Base-by-base conservation (phyloP, 2,888 invertebrate genomes). In the Phaonia tiefii region DNA sequence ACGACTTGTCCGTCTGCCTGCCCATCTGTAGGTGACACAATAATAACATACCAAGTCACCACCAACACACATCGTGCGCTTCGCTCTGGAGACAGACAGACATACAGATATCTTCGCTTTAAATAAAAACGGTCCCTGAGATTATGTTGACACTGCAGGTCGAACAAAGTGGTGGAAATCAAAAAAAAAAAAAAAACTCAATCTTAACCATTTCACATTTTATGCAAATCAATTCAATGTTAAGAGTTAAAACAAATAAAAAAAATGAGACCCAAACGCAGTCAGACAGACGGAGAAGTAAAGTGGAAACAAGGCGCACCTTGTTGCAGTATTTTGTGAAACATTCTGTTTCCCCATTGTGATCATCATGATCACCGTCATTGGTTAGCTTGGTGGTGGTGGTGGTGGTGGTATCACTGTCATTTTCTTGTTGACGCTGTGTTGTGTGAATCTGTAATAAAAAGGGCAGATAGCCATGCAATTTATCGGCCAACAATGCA, bases 1-100 rank as follows among this genome's bases (percentile, higher is more conserved):
- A 89, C 89, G 86, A 86, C 85, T 76, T 79, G 69, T 26, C 83
- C 31, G 31, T 31, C 31, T n/a, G n/a, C 31, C 31, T 31, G 31
- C n/a, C n/a, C n/a, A n/a, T n/a, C n/a, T n/a, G n/a, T n/a, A n/a
- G 80, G 79, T 83, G 85, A 82, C 85, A 79, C 84, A 82, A 81
- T 65, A 73, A 51, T 46, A 67, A 51, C 75, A 75, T 75, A 60
- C 31, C 79, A 81, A 65, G 17, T 46, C 51, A 42, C 8, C 7
- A 49, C 54, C 22, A 42, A 26, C 44, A 60, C n/a, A 22, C 13
- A 22, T 13, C 8, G 54, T 20, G 20, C 25, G 54, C 31, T 31
- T 8, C 31, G 31, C 31, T 8, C 3, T 8, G n/a, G n/a, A 31
- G 3, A 31, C 31, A 31, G 31, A 31, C 31, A 8, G 31, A 31